Evolutionary conservation across 2,113 vertebrate genomes (phyloP), one percentile per base, ranked within the genome.

Genomic region (Bos javanicus): DNA sequence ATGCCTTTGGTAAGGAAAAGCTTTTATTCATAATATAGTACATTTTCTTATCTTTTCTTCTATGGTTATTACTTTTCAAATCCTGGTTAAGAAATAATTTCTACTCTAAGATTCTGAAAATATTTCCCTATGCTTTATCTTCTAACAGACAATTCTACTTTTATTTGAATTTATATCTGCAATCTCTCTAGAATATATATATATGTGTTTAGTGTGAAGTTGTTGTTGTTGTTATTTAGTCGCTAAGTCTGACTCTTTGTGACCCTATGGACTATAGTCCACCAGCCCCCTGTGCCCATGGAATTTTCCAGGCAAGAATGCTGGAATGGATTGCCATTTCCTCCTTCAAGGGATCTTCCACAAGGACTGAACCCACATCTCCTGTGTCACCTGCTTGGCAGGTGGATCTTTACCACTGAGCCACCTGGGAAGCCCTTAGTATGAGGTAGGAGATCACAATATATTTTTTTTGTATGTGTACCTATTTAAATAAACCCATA

Each of bases 181-280:
- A 48, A 67, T 25, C 25, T 48, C 7, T 15, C 23, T 80, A 23
- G 56, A 56, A 56, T 67, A 81, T 64, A 87, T 64, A 87, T 28
- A 67, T 57, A 46, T 86, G 25, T 46, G 16, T 80, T 57, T 86
- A 17, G 25, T 36, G 5, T 0, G 3, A 67, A 7, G 62, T n/a
- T 2, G 7, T 64, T 64, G 59, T 62, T 64, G 14, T 33, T 64
- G 33, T n/a, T 64, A 9, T 19, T 67, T n/a, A n/a, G 62, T 67
- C 0, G 0, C 33, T 67, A 10, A n/a, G 33, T n/a, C 62, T 19
- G 2, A 67, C 16, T 67, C 7, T 67, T 17, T 67, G 62, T 67
- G 33, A n/a, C 62, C 33, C 17, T n/a, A 10, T 19, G 62, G 62
- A 67, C 4, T 67, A n/a, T n/a, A n/a, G 62, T 5, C 16, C 62